Percentiles rank a stretch among this genome's conserved stretches.
These are phyloP conservation scores for Formica selysi DNA, from an alignment of 1,140 invertebrate species.

Conservation along the genomic window DNA sequence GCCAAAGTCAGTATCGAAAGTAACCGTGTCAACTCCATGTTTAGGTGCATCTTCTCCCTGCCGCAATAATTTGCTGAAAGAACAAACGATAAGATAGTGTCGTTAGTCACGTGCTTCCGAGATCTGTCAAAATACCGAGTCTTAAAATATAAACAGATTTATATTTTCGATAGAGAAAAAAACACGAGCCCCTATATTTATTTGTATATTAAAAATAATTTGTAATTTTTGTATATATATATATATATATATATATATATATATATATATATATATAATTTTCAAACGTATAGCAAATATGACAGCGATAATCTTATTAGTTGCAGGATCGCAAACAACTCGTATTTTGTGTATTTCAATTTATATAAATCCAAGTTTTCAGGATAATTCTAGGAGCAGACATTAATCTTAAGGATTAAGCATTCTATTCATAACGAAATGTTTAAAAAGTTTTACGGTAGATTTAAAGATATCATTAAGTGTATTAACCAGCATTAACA, in stretches of 20 bases:
- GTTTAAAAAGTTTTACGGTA: not conserved
- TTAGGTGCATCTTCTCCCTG: conserved; percentile 28
- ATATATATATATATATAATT: too few species aligned
- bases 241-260: too few species aligned
- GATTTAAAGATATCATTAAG: conserved; percentile 4
- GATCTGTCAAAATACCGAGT: not conserved
- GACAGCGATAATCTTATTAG: not conserved
- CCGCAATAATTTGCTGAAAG: conserved; percentile 59
- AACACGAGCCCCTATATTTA: not conserved
- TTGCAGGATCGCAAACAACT: not conserved
- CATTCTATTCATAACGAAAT: not conserved
- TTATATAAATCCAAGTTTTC: not conserved
- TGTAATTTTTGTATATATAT: too few species aligned
- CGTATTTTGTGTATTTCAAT: not conserved
- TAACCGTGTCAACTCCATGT: conserved; percentile 59
- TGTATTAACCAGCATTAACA: not conserved
- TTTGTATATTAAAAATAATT: not conserved
- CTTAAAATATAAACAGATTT: not conserved
- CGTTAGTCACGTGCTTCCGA: conserved; percentile 6
- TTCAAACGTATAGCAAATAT: not conserved
- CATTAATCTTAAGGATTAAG: not conserved
- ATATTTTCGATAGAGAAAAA: not conserved
- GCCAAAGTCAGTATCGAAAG: conserved; percentile 69
- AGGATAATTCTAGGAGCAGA: not conserved
- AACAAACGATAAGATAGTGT: conserved; percentile 10